Evolutionary conservation across 2,888 invertebrate species (phyloP), one percentile per base, ranked within the genome.

Genomic region (Petrophora chlorosata): DNA sequence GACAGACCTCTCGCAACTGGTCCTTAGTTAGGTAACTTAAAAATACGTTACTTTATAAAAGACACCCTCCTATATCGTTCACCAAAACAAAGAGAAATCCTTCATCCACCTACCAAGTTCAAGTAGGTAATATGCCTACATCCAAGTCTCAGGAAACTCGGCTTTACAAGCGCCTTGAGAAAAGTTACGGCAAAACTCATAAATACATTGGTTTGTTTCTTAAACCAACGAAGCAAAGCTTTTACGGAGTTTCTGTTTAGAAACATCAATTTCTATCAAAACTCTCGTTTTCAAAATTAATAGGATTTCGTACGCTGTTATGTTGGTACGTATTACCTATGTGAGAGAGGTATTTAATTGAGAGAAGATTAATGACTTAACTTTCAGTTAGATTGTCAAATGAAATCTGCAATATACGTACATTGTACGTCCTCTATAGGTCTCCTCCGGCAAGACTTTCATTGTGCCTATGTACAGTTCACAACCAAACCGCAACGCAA

Each of bases 161-260:
- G 19, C 8, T 40, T 13, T 17, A 13, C 16, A 17, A 35, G 5
- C 48, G 38, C 48, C 48, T 48, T 5, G 7, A 5, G 32, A 36
- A 17, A 48, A 42, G 19, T 32, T 32, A 48, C 19, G 12, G 42
- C 42, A 32, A 48, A 28, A 33, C 28, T 22, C 42, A 15, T 41
- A 47, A 41, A 42, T 36, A 36, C 2, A 8, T 19, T 5, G 12
- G 23, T 36, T 32, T 28, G 17, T 19, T 17, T 29, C 16, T 15
- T 12, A 3, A 22, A 32, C 5, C 9, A 13, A 35, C 25, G 9
- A 23, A 5, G 38, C 2, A 7, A 9, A 3, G 30, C 35, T 34
- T 7, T 26, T 33, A 33, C 10, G 19, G 19, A 10, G 17, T 26
- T 44, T 5, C 35, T 33, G 10, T 23, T 13, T 5, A 13, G 10